Evolutionary conservation across 2,113 vertebrate genomes (phyloP), one percentile per base, ranked within the genome.

Genomic region (Rhombomys opimus): DNA sequence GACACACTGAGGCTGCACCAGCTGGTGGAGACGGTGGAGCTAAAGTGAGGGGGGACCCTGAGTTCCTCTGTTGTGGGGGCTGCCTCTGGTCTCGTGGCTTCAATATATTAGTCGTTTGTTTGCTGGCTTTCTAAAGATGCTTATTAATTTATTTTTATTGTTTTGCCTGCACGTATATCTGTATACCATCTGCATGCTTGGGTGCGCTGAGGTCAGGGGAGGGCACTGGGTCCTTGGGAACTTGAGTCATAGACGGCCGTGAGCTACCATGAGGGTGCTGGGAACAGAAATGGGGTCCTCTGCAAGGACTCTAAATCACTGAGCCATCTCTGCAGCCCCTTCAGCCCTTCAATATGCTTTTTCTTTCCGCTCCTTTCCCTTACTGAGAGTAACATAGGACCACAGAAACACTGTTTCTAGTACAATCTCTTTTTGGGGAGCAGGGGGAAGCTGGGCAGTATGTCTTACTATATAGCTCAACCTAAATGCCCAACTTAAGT

Each of bases 1-100:
- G 99, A 99, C 80, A 99, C 99, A 73, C 98, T 99, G 54, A 99
- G 99, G 94, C 98, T 99, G 89, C 99, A 99, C 98, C 98, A 99
- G 97, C 98, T 99, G 20, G 98, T 99, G 97, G 99, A 99, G 97
- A 98, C 98, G 0, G 98, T 98, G 90, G 99, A 99, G 94, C 98
- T 98, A 80, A 99, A 98, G 99, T 99, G 98, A 98, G 98, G 25
- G 98, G 25, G n/a, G 11, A 35, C 32, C 85, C 54, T 0, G 1
- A 38, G 32, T 88, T 95, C 70, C 38, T 93, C 52, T 68, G 0
- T 73, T 22, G 18, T 4, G 25, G 75, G 63, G 78, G 46, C 78
- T 72, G 63, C 90, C 80, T 89, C 87, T 72, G 65, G 87, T n/a
- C 67, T 95, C 80, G 73, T 75, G 57, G 54, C 70, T 82, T 63